Base-by-base conservation (phyloP, 2,113 vertebrate species). In the Lucifuga dentata region DNA sequence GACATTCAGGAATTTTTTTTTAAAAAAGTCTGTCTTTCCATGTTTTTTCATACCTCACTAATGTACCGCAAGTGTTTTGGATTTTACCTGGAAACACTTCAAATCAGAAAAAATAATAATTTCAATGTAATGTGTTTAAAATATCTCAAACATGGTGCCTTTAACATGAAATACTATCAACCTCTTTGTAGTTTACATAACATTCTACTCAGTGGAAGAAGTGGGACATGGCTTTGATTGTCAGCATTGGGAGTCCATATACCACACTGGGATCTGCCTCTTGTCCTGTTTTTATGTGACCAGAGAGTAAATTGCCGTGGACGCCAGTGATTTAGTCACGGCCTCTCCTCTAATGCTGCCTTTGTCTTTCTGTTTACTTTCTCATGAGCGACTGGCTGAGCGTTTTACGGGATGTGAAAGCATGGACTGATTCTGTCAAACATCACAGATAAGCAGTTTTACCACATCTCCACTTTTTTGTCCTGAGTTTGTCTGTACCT, bases 251-350 rank as follows among this genome's bases (percentile, higher is more conserved):
- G 38, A 16, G 12, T 64, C 45, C 43, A 35, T n/a, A 45, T 24
- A 8, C 8, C 63, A 19, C 1, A 5, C 51, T 57, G 57, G 52
- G 23, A 63, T 79, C 36, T 21, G 19, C 66, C 60, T 71, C 57
- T 68, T 78, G 61, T 65, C 50, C 33, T 1, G 10, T 63, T 58
- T 50, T 43, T 33, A 74, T 80, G 87, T 84, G 83, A 76, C 70
- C 11, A 19, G 75, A 61, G 57, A 75, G 65, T 78, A 76, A 85
- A 81, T 60, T 5, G 10, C 26, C 7, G 3, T 29, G 3, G 3
- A 7, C 26, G 69, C 21, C 1, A 0, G 35, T 9, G 20, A 4
- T 76, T 83, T n/a, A 17, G 46, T 66, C 38, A 21, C 11, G 26
- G 67, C 16, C n/a, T 56, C n/a, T 52, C 33, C 44, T 48, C 56